These are phyloP conservation scores for Nomada ruficornis DNA, from an alignment of 2,888 invertebrate genomes.

Conservation along the genomic window DNA sequence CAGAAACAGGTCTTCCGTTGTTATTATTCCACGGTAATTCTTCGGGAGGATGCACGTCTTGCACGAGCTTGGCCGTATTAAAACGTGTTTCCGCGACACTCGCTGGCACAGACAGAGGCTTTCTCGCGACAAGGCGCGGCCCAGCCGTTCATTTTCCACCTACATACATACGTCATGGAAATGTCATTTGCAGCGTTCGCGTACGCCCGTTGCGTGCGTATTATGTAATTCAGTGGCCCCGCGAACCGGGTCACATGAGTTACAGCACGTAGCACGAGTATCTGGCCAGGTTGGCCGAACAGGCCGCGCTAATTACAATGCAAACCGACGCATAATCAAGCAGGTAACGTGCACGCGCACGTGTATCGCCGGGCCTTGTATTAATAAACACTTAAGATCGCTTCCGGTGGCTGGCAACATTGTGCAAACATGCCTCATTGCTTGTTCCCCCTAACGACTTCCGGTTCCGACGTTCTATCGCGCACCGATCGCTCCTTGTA, in stretches of 20 bases:
- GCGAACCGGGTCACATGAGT: constrained; percentile 70
- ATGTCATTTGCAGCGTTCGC: constrained; percentile 67
- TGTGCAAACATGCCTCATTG: background rate
- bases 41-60: constrained; percentile 2
- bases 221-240: constrained; percentile 70
- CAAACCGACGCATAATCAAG: constrained; percentile 70
- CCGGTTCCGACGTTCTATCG: background rate
- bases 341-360: constrained; percentile 50
- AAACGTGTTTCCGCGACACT: constrained; percentile 34
- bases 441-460: background rate
- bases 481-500: background rate
- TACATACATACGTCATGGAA: constrained; percentile 62
- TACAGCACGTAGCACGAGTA: constrained; percentile 65
- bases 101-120: background rate
- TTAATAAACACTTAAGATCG: constrained; percentile 67
- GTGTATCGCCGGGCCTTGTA: constrained; percentile 39
- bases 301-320: constrained; percentile 68
- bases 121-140: constrained; percentile 1
- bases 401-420: constrained; percentile 10
- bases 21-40: constrained; percentile 8
- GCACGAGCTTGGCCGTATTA: background rate
- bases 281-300: constrained; percentile 65
- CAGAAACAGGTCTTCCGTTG: background rate
- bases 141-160: constrained; percentile 47
- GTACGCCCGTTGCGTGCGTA: constrained; percentile 53